These are phyloP conservation scores for Iselma pallidipennis DNA, from an alignment of 2,888 invertebrate species.

Conservation along the genomic window DNA sequence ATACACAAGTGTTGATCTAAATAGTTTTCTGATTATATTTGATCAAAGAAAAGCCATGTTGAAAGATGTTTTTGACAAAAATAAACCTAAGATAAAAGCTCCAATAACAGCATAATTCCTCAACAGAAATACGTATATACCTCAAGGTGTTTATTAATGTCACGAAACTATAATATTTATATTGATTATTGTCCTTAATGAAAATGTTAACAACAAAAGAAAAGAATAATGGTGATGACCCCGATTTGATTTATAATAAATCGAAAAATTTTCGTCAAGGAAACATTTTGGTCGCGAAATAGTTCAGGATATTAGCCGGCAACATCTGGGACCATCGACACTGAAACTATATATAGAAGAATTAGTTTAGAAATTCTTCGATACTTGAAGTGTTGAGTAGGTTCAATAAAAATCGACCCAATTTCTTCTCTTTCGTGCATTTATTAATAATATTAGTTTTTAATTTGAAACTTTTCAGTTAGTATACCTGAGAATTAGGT, in stretches of 20 bases:
- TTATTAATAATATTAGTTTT: too few species aligned
- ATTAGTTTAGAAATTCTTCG: slow-evolving; percentile 22
- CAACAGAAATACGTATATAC: slow-evolving; percentile 11
- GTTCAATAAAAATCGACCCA: slow-evolving; percentile 2
- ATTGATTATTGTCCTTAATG: slow-evolving; percentile 13
- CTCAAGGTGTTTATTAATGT: slow-evolving; percentile 18
- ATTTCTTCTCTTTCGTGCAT: too few species aligned
- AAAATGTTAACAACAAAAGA: slow-evolving; percentile 7
- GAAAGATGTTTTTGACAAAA: slow-evolving; percentile 7
- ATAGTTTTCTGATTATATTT: background rate
- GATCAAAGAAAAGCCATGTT: slow-evolving; percentile 1
- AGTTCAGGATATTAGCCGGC: slow-evolving; percentile 14
- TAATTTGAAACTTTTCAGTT: background rate
- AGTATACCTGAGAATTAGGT: background rate
- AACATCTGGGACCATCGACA: slow-evolving; percentile 19
- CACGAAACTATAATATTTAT: slow-evolving; percentile 18
- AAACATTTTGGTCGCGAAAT: slow-evolving; percentile 3
- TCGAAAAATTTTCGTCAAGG: background rate
- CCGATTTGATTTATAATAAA: background rate
- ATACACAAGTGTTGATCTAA: background rate
- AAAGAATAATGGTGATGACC: background rate
- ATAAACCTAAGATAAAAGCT: slow-evolving; percentile 9
- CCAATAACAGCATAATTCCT: slow-evolving; percentile 7
- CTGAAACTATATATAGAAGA: slow-evolving; percentile 12
- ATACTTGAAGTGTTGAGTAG: slow-evolving; percentile 12